Evolutionary conservation across 2,888 invertebrate species (phyloP).

Genomic region (Perithous albicinctus): DNA sequence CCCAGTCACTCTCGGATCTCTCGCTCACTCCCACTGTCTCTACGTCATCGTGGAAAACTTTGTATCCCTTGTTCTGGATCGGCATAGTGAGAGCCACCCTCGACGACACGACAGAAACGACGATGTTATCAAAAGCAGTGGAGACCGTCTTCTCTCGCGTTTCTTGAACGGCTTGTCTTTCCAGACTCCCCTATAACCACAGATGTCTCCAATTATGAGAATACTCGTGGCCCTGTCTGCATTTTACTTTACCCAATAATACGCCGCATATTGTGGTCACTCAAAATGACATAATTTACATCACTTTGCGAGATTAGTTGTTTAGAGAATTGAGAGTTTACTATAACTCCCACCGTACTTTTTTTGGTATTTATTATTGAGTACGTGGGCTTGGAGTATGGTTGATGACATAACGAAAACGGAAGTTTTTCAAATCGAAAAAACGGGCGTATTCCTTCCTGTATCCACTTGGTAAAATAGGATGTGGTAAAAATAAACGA

Average conservation of each 20-base stretch:
- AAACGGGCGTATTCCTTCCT: too few species aligned
- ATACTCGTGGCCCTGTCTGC: constrained; percentile 1
- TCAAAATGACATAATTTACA: background rate
- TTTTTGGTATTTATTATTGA: too few species aligned
- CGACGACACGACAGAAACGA: constrained; percentile 67
- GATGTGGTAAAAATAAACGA: too few species aligned
- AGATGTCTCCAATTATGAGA: constrained; percentile 58
- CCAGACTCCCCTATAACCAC: constrained; percentile 36
- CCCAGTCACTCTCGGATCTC: constrained; percentile 80
- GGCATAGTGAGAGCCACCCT: constrained; percentile 56
- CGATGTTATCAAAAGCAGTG: constrained; percentile 77
- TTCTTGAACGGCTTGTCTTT: constrained; percentile 16
- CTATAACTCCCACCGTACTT: background rate
- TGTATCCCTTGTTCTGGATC: constrained; percentile 71
- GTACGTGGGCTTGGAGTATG: too few species aligned
- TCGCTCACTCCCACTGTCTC: constrained; percentile 62
- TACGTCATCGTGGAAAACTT: constrained; percentile 73
- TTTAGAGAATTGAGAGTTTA: background rate
- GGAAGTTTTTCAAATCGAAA: too few species aligned
- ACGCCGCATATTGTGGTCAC: background rate
- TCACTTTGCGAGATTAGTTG: background rate
- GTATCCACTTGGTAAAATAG: too few species aligned
- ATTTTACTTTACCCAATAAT: constrained; percentile 45
- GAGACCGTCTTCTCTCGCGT: constrained; percentile 21
- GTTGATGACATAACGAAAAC: too few species aligned